A percentile compares a stretch with the other conserved stretches of the same genome.
phyloP scores from a whole-genome alignment of 2,888 invertebrate genomes.

The Philaethria dido region DNA sequence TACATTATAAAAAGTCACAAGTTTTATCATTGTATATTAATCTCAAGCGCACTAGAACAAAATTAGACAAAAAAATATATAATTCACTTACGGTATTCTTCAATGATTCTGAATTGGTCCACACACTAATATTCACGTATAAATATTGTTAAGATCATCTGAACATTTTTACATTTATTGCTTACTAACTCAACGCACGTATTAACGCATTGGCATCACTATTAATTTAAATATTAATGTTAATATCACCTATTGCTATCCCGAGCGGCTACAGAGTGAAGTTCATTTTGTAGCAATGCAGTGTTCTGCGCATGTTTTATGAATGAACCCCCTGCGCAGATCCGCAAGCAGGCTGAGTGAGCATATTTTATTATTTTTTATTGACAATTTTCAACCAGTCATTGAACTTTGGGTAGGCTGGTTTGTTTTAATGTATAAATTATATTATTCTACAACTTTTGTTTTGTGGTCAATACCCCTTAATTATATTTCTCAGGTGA shows the following conservation, averaged over 20 bases:
- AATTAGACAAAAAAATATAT: constrained; percentile 4
- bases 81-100: constrained; percentile 53
- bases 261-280: constrained; percentile 63
- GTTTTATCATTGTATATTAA: not conserved
- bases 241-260: constrained; percentile 62
- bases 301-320: constrained; percentile 78
- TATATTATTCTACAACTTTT: constrained; percentile 34
- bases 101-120: constrained; percentile 50
- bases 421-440: constrained; percentile 35
- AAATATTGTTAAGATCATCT: constrained; percentile 53
- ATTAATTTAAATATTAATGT: constrained; percentile 58
- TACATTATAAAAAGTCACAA: not conserved
- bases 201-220: constrained; percentile 51
- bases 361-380: constrained; percentile 68
- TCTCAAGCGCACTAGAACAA: not conserved
- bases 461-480: constrained; percentile 40
- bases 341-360: constrained; percentile 53
- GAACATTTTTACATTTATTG: constrained; percentile 55
- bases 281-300: constrained; percentile 80
- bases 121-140: constrained; percentile 43
- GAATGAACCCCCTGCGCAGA: constrained; percentile 71
- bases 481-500: constrained; percentile 34
- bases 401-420: constrained; percentile 59
- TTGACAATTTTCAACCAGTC: constrained; percentile 70
- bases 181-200: constrained; percentile 45